Percentiles rank a stretch among this genome's conserved stretches.
Evolutionary conservation across 2,797 vertebrate genomes (phyloP).

Genomic region (Tauraco hartlaubi): DNA sequence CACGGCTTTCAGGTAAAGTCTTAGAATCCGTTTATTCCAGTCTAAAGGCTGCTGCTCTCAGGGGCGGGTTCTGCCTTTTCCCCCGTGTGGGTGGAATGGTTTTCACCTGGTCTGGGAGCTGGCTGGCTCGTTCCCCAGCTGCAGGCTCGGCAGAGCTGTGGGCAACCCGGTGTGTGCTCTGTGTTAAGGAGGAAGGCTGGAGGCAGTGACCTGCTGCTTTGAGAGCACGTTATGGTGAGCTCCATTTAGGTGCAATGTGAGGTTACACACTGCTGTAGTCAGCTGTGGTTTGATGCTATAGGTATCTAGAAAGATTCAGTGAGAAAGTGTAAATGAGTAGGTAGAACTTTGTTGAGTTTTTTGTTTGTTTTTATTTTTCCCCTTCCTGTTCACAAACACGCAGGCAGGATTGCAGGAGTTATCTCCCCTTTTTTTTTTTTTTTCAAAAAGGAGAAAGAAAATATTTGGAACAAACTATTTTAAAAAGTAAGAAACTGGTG

Average conservation of each 20-base stretch:
- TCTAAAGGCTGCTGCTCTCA: not conserved
- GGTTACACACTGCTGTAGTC: accelerated
- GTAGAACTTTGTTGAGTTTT: not conserved
- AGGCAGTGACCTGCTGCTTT: not conserved
- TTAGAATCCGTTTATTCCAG: not conserved
- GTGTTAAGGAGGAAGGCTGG: not conserved
- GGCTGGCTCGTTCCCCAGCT: not conserved
- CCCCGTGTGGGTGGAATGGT: accelerated
- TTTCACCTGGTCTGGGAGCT: not conserved
- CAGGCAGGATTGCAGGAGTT: not conserved
- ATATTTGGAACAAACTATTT: not conserved
- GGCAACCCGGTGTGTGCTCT: accelerated
- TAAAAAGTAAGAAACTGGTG: not conserved
- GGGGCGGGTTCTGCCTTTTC: too few relatives aligned
- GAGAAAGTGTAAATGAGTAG: not conserved
- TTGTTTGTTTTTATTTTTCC: not conserved
- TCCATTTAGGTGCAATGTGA: not conserved
- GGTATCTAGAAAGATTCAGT: not conserved
- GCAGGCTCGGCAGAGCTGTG: accelerated
- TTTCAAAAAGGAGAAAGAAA: not conserved
- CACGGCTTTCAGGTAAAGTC: not conserved
- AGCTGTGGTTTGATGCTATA: accelerated
- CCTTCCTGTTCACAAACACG: accelerated
- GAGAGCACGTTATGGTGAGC: accelerated
- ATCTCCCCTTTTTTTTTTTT: not conserved